These are phyloP conservation scores for Temnopleurus reevesii DNA, from an alignment of 53 echinoderm and acorn worm species.

Conservation along the genomic window DNA sequence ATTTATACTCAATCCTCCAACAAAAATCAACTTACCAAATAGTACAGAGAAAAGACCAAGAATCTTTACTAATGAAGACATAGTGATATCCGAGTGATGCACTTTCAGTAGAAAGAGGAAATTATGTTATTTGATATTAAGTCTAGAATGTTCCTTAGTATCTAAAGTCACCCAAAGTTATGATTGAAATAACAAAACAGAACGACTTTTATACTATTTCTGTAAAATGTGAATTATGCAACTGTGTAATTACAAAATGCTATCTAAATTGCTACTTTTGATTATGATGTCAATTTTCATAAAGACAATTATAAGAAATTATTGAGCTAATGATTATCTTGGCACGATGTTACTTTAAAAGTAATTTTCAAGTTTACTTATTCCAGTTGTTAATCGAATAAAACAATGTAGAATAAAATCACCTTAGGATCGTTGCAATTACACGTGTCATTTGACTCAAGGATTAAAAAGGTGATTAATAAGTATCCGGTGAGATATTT, in stretches of 20 bases:
- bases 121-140: no score
- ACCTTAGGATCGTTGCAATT: no score
- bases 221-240: not conserved
- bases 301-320: not conserved
- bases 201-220: not conserved
- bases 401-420: not conserved
- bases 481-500: no score
- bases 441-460: no score
- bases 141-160: not conserved
- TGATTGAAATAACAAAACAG: not conserved
- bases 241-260: not conserved
- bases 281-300: not conserved
- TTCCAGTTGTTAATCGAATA: not conserved
- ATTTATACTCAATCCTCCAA: not conserved
- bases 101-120: not conserved
- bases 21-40: not conserved
- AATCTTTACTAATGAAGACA: not conserved
- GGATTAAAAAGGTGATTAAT: not conserved
- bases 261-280: not conserved
- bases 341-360: not conserved
- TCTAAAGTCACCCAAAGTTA: not conserved
- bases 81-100: not conserved
- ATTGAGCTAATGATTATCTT: not conserved
- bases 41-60: not conserved
- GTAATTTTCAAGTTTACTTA: not conserved